These are phyloP conservation scores for Crypturellus undulatus DNA, from an alignment of 2,113 vertebrate genomes.

Conservation along the genomic window DNA sequence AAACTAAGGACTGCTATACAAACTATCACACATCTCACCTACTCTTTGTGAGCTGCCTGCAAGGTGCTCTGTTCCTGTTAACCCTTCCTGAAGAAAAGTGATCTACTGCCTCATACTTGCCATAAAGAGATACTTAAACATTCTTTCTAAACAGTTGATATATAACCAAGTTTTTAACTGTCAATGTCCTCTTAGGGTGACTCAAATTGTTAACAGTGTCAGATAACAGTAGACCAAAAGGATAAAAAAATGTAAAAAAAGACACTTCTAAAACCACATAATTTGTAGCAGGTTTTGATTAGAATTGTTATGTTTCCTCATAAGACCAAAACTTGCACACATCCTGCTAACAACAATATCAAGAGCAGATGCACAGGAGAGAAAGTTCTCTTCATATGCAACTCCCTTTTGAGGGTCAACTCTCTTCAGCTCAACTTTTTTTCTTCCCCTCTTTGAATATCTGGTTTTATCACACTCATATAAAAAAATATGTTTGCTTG, in stretches of 20 bases:
- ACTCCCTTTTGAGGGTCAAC: background rate
- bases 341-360: background rate
- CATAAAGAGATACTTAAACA: background rate
- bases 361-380: background rate
- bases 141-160: background rate
- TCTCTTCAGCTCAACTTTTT: background rate
- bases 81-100: background rate
- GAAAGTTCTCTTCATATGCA: background rate
- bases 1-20: background rate
- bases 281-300: background rate
- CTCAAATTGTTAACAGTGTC: background rate
- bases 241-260: background rate
- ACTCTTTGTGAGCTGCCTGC: background rate
- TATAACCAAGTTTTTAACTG: fast-evolving
- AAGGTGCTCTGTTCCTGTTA: background rate
- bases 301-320: background rate
- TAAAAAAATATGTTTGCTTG: fast-evolving
- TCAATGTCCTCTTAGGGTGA: background rate
- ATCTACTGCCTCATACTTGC: background rate
- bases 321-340: background rate
- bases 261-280: background rate
- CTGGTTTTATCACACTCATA: background rate
- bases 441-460: background rate
- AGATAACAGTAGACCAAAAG: background rate
- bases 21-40: background rate